Percentiles rank a stretch among this genome's conserved stretches.
Conservation (phyloP, 2,797 vertebrate genomes). For the Discoglossus pictus region DNA sequence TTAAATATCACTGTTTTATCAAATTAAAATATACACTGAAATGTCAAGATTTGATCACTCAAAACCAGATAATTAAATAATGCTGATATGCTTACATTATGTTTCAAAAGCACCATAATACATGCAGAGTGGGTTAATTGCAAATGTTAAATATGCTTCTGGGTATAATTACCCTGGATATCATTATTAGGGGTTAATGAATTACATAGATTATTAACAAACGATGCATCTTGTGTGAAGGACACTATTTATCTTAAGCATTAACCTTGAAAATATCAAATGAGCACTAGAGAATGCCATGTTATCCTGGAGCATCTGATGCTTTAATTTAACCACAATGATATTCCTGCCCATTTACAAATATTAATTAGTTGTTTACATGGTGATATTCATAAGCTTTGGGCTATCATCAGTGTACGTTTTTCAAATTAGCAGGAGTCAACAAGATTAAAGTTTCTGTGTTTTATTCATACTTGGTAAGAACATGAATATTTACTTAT, state of each 20-base stretch:
- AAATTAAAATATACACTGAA: no score
- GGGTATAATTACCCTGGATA: slow-evolving; percentile 25
- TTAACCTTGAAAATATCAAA: slow-evolving; percentile 49
- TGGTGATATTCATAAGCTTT: slow-evolving; percentile 41
- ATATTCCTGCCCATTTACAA: slow-evolving; percentile 53
- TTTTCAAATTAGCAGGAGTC: slow-evolving; percentile 22
- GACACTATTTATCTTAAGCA: slow-evolving; percentile 26
- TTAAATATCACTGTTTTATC: no score
- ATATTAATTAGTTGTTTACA: slow-evolving; percentile 59
- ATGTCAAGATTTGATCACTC: no score
- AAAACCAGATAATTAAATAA: not conserved
- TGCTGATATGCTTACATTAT: not conserved
- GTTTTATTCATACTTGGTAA: not conserved
- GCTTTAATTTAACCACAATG: slow-evolving; percentile 51
- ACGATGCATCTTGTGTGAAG: slow-evolving; percentile 19
- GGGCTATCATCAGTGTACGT: slow-evolving; percentile 36
- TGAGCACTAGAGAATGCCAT: slow-evolving; percentile 30
- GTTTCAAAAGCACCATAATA: slow-evolving; percentile 2
- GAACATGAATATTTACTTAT: not conserved
- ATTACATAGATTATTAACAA: slow-evolving; percentile 19
- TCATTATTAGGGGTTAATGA: slow-evolving; percentile 34
- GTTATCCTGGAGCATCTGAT: slow-evolving; percentile 37
- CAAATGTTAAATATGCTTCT: slow-evolving; percentile 24
- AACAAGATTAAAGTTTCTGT: slow-evolving; percentile 42
- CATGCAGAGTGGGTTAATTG: slow-evolving; percentile 34